Base-by-base conservation (phyloP, 2,113 vertebrate species). In the Corythornis vintsioides region DNA sequence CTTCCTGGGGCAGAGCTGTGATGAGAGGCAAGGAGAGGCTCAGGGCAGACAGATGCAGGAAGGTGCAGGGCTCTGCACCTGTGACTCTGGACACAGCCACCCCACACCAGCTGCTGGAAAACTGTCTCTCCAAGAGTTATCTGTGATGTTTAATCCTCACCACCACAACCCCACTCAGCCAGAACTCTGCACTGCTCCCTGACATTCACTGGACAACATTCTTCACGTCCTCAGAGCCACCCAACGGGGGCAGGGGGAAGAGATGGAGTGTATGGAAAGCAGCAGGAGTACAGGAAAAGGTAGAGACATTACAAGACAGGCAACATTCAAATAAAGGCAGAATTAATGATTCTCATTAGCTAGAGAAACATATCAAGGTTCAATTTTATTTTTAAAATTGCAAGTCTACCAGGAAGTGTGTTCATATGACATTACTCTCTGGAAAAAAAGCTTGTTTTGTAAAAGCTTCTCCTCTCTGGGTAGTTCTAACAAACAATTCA, bases 281-380 rank as follows among this genome's bases (percentile, higher is more conserved):
- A 87, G 83, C 63, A 83, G 78, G 86, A 87, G 86, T 81, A 87
- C 59, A 65, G 86, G n/a, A 21, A 67, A 50, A 61, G 83, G 67
- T 1, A 10, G 81, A 78, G 82, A 85, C 47, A 6, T 72, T 35
- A 83, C 50, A 47, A 71, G 92, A 84, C 70, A 89, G 92, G 89
- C 81, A 91, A 90, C 89, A 70, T 70, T 88, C 87, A 88, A 66
- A 87, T 66, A 73, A 94, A 93, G 94, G 96, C 95, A 94, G 65
- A 89, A 91, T 52, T 74, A 29, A 59, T 60, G n/a, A 64, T 83
- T 88, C 82, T 91, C 52, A 26, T 79, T 6, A 63, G 65, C 90
- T 3, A 61, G 57, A 93, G 75, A 90, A 94, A 91, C 56, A 48
- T 13, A 80, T 12, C 76, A 91, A 90, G 70, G 90, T 90, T 92